Conservation (phyloP, 2,888 invertebrate species). For the Prosapia bicincta region DNA sequence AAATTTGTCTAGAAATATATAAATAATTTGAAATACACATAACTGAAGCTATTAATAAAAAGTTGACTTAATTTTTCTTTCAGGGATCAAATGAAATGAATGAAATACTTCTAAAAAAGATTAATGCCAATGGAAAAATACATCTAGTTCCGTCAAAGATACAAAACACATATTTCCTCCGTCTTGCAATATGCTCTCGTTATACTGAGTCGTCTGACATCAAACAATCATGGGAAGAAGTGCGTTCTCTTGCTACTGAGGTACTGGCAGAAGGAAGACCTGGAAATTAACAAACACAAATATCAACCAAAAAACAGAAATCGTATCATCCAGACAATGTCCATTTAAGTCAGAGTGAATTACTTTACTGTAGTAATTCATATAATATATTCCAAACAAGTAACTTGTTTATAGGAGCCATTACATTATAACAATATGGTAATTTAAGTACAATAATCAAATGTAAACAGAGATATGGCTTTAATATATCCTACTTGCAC, state of each 20-base stretch:
- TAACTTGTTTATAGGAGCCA: no score
- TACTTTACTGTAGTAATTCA: no score
- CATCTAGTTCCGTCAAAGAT: constrained; percentile 92
- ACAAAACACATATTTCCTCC: constrained; percentile 75
- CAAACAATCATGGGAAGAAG: constrained; percentile 81
- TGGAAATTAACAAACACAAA: constrained; percentile 17
- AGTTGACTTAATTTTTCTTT: constrained; percentile 33
- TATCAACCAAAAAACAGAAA: neutral
- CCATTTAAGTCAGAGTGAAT: no score
- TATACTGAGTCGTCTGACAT: constrained; percentile 79
- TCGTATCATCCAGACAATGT: no score
- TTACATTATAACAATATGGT: no score
- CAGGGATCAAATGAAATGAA: constrained; percentile 75
- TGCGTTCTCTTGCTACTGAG: constrained; percentile 51
- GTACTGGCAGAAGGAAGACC: constrained; percentile 29
- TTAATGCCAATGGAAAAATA: constrained; percentile 87
- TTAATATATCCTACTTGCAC: no score
- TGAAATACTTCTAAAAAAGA: constrained; percentile 73
- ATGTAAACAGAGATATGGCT: no score
- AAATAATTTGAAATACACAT: no score
- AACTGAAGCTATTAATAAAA: no score
- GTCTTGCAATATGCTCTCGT: constrained; percentile 87
- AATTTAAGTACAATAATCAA: no score
- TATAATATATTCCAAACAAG: no score
- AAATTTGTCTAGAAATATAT: no score